Base-by-base conservation (phyloP, 2,797 vertebrate species). In the Remorina albescens region DNA sequence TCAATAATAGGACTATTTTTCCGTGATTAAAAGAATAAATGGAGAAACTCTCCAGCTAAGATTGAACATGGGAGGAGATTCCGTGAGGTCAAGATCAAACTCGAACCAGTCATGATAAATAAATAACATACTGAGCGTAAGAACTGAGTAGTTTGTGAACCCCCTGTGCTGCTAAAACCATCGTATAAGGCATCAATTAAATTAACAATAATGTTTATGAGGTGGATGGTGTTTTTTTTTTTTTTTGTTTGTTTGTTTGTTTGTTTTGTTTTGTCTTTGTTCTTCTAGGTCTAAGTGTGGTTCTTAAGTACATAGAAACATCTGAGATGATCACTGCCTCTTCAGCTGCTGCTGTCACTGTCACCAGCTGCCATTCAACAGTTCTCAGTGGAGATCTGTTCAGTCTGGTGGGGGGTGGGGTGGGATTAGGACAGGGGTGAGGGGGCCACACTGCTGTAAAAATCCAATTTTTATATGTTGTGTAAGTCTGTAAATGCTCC, bases 361-460 rank as follows among this genome's bases (percentile, higher is more conserved):
- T 65, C 39, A 80, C 56, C 41, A 67, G 62, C 62, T 65, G 65
- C 50, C 68, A 46, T 16, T 77, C 70, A 62, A 10, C 23, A 47
- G 66, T 3, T 0, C 46, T 58, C 49, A 26, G 19, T 28, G 47
- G 32, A 23, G 16, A 13, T 65, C 56, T 28, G 3, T 66, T 25
- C 65, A 63, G 39, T n/a, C 44, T 28, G 34, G 21, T 50, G 62
- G 37, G n/a, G n/a, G n/a, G n/a, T n/a, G n/a, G n/a, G n/a, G n/a
- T n/a, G n/a, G n/a, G n/a, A n/a, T n/a, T n/a, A n/a, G n/a, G n/a
- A n/a, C n/a, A n/a, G n/a, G n/a, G n/a, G n/a, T n/a, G n/a, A 53
- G 25, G 59, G 12, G 46, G 39, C 25, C 13, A 28, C 42, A 21
- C 53, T 28, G 50, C 50, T 39, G 25, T 39, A 30, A 28, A 34